These are phyloP conservation scores for Acrocyrtus sp. DNA, from an alignment of 2,888 invertebrate genomes.

Conservation along the genomic window DNA sequence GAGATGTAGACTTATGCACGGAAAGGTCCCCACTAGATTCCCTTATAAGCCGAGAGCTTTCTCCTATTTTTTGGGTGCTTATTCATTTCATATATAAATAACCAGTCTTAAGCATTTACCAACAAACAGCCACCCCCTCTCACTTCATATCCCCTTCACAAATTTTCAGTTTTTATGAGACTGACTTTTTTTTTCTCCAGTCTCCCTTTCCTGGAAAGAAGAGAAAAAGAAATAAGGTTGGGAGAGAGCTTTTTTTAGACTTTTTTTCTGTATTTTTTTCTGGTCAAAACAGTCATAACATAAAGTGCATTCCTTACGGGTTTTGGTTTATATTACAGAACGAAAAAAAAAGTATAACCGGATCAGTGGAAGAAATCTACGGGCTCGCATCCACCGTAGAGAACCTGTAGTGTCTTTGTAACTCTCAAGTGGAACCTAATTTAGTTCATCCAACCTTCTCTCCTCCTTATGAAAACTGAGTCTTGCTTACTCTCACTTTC, in stretches of 20 bases:
- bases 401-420: background rate
- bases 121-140: background rate
- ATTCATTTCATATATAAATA: background rate
- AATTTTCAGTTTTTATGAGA: conserved; percentile 18
- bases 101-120: background rate
- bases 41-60: no score
- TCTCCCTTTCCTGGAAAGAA: no score
- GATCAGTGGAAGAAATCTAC: background rate
- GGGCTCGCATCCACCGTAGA: no score
- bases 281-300: background rate
- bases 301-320: no score
- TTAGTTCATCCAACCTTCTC: conserved; percentile 6
- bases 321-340: background rate
- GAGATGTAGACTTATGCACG: background rate
- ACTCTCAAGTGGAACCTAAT: conserved; percentile 29
- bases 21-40: background rate
- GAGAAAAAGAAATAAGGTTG: background rate
- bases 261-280: background rate
- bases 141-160: background rate
- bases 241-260: no score
- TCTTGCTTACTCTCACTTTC: background rate
- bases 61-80: no score
- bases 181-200: background rate
- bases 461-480: background rate
- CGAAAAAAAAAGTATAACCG: background rate